Base-by-base conservation (phyloP, 2,797 vertebrate species). In the Sarcophilus harrisii region DNA sequence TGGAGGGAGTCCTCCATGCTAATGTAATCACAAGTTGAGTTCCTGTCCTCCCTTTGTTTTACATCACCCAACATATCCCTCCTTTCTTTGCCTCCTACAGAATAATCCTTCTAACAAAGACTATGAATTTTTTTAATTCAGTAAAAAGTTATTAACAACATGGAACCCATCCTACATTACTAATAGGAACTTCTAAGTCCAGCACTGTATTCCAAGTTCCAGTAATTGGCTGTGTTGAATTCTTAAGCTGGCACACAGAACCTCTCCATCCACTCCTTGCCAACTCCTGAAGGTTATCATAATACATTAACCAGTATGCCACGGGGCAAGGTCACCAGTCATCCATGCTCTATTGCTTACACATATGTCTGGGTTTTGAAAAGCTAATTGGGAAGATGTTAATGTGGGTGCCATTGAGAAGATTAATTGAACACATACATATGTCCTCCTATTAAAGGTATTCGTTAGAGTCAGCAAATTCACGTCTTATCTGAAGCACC, bases 401-500 rank as follows among this genome's bases (percentile, higher is more conserved):
- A 18, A 66, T 93, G 93, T 24, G 0, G n/a, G 49, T 57, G 90
- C 96, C 97, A 97, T 93, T 73, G 96, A 96, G 6, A 96, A 92
- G 97, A 97, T 87, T 93, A 81, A 5, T 89, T 32, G 57, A 96
- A 96, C 93, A 87, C 11, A 93, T 93, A 66, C 12, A 94, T 95
- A 97, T 95, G 90, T 66, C 58, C 95, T 66, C 6, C 94, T 98
- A 96, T 81, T 87, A 96, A 96, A 94, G 93, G 11, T 91, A 90
- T 96, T 93, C 92, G 97, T 96, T 90, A 55, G 95, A 98, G 96
- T 30, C 95, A 95, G 95, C 96, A 97, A 90, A 60, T 95, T 95
- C 90, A 96, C 57, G 18, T 58, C 95, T 95, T 95, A 94, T 94
- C 93, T 92, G 96, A 94, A 98, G 95, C 97, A 97, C 60, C 95